Conservation (phyloP, 2,888 invertebrate species). For the Bedellia somnulentella region DNA sequence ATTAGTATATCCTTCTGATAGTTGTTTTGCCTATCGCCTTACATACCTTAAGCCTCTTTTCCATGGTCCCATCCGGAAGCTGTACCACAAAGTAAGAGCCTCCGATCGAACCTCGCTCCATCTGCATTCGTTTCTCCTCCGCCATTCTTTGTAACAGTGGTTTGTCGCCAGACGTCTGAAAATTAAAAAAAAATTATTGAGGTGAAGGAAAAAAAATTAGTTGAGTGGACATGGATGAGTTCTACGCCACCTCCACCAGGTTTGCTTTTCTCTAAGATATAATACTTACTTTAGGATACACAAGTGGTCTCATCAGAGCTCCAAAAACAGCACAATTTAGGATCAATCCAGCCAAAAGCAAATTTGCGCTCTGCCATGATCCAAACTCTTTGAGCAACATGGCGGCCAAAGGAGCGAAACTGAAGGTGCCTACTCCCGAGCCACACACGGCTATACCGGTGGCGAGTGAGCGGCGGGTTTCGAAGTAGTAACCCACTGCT, state of each 20-base stretch:
- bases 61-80: constrained; percentile 88
- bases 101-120: constrained; percentile 88
- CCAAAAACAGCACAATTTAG: constrained; percentile 91
- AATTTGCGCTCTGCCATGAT: constrained; percentile 87
- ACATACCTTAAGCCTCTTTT: constrained; percentile 79
- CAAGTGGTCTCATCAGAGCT: constrained; percentile 77
- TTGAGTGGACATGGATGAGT: too few species aligned
- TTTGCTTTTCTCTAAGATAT: too few species aligned
- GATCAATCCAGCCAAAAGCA: constrained; percentile 90
- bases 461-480: constrained; percentile 90
- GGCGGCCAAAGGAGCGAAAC: constrained; percentile 89
- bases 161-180: constrained; percentile 67
- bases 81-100: constrained; percentile 87
- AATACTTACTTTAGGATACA: constrained; percentile 66
- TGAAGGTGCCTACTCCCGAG: constrained; percentile 90
- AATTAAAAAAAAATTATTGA: too few species aligned
- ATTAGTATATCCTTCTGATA: too few species aligned
- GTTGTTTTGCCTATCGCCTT: too few species aligned
- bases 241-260: too few species aligned
- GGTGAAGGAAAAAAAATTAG: too few species aligned
- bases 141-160: constrained; percentile 90
- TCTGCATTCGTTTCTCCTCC: constrained; percentile 86
- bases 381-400: constrained; percentile 75
- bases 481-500: constrained; percentile 96
- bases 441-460: constrained; percentile 96